A percentile compares a stretch with the other conserved stretches of the same genome.
phyloP scores from a whole-genome alignment of 1,140 invertebrate genomes.

The Glossosoma conforme region DNA sequence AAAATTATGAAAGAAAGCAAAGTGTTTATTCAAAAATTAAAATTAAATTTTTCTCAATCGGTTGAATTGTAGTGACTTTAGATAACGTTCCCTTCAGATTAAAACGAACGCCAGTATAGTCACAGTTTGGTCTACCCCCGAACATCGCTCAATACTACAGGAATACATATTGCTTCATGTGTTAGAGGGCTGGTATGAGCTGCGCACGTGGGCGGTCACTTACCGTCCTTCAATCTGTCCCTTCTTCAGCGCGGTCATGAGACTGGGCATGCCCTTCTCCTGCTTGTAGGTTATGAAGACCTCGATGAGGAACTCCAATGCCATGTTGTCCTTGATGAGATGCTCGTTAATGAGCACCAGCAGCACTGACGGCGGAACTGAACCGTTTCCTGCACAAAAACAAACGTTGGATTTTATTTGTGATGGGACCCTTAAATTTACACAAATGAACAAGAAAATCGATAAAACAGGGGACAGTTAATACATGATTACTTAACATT shows the following conservation, averaged over 20 bases:
- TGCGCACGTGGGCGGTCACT: slow-evolving; percentile 20
- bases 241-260: slow-evolving; percentile 82
- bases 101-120: slow-evolving; percentile 21
- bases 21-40: no score
- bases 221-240: slow-evolving; percentile 80
- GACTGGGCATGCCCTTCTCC: slow-evolving; percentile 81
- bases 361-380: slow-evolving; percentile 79
- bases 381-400: slow-evolving; percentile 63
- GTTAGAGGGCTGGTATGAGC: no score
- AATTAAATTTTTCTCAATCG: no score
- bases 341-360: slow-evolving; percentile 84
- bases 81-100: slow-evolving; percentile 11
- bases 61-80: no score
- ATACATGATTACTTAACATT: neutral
- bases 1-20: no score
- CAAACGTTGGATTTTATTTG: no score
- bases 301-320: slow-evolving; percentile 87
- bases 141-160: neutral
- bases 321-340: slow-evolving; percentile 90
- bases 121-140: slow-evolving; percentile 6
- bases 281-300: slow-evolving; percentile 88
- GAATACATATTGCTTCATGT: neutral
- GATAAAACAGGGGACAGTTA: neutral
- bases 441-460: slow-evolving; percentile 29
- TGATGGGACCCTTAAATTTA: no score